Base-by-base conservation (phyloP, 2,888 invertebrate genomes). In the Trissolcus brochymenae region DNA sequence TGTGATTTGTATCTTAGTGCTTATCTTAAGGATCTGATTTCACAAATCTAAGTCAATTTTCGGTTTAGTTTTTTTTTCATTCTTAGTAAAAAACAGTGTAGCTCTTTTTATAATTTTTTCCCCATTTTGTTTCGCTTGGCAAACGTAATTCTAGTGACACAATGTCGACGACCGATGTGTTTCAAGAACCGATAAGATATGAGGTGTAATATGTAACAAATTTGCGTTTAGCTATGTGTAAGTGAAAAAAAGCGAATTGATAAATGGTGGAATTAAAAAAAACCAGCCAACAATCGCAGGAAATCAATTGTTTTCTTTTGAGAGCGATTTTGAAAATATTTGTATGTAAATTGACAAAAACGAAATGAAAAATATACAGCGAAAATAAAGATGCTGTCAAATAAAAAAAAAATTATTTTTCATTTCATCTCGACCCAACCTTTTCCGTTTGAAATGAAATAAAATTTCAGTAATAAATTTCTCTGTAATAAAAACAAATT, bases 261-360 rank as follows among this genome's bases (percentile, higher is more conserved):
- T 25, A 25, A 9, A 46, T 7, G 35, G 46, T n/a, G 29, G 57
- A 56, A 61, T 53, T 61, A 62, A 59, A 50, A 19, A 53, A 70
- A 73, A 4, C 1, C 17, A 51, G 80, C 75, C 76, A 80, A 74
- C 76, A 79, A 84, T 78, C 81, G 81, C 77, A 72, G 81, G 61
- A 25, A 25, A 81, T 70, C 80, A 75, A 81, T 82, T 35, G 35
- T 81, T 80, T 78, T 84, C 84, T 85, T 83, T 82, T 84, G 84
- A 84, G 83, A 83, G 85, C 83, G 84, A 86, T 84, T 86, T 74
- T 83, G 83, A 80, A 81, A 85, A 85, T 86, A 87, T 88, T 87
- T 87, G 84, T 87, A 87, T 88, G 87, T 88, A 88, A 86, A 88
- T 88, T 84, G 84, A 86, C 79, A 83, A 87, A 85, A 35, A 35